A percentile compares a stretch with the other conserved stretches of the same genome.
These are phyloP conservation scores for Oreochromis spilurus DNA, from an alignment of 2,113 vertebrate species.

Conservation along the genomic window DNA sequence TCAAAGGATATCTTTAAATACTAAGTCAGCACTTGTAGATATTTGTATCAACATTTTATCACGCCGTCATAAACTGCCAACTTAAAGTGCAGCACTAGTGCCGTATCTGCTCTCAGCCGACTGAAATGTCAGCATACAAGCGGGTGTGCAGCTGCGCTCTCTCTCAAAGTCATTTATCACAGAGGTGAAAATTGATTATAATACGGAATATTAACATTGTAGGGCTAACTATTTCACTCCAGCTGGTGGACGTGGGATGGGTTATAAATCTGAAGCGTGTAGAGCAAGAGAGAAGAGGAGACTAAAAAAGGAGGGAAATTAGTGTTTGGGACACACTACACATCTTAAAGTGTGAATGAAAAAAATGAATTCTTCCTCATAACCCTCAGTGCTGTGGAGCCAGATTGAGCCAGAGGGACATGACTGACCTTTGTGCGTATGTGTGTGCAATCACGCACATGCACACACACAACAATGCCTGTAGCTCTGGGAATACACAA, in stretches of 20 bases:
- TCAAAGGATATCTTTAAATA: neutral
- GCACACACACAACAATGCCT: neutral
- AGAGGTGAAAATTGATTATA: neutral
- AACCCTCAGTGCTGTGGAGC: conserved; percentile 13
- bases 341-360: conserved; percentile 21
- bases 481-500: conserved; percentile 10
- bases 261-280: neutral
- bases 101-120: neutral
- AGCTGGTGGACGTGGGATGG: neutral
- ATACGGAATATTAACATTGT: neutral
- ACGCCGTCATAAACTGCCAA: neutral
- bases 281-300: neutral
- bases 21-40: neutral
- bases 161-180: neutral
- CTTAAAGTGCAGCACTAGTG: neutral
- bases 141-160: neutral
- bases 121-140: neutral
- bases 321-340: neutral
- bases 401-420: conserved; percentile 8
- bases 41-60: neutral
- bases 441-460: neutral
- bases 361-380: conserved; percentile 14
- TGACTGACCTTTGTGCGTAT: conserved; percentile 10
- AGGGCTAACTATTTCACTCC: neutral
- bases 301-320: neutral